Conservation (phyloP, 1,140 invertebrate genomes). For the Lucilia cuprina region DNA sequence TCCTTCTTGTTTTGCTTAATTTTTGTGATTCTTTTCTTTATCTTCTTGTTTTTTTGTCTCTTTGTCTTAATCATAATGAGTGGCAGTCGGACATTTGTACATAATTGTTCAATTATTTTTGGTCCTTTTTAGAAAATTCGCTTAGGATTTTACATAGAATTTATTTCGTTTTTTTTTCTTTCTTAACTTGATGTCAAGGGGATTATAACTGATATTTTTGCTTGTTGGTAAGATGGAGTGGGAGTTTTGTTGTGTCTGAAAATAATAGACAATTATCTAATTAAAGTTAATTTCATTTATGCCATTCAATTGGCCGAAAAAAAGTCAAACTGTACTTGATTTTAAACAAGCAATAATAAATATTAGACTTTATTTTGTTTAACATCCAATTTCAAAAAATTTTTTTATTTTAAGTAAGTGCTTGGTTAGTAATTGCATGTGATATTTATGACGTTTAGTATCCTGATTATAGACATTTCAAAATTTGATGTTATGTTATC, state of each 20-base stretch:
- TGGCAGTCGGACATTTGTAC: slow-evolving; percentile 61
- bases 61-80: slow-evolving; percentile 55
- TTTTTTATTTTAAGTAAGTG: no score
- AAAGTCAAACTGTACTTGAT: not conserved
- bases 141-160: not conserved
- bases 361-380: no score
- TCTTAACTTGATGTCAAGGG: not conserved
- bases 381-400: no score
- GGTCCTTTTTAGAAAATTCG: not conserved
- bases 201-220: not conserved
- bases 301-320: not conserved
- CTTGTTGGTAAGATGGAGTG: not conserved
- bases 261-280: slow-evolving; percentile 21
- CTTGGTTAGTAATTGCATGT: no score
- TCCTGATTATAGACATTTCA: no score
- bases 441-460: no score
- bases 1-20: slow-evolving; percentile 40
- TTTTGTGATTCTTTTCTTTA: not conserved
- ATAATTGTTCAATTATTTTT: slow-evolving; percentile 62
- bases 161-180: not conserved
- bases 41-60: slow-evolving; percentile 29
- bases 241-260: not conserved
- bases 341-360: no score
- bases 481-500: no score
- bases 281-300: slow-evolving; percentile 12